phyloP scores from a whole-genome alignment of 2,797 vertebrate species.

The Echiichthys vipera region DNA sequence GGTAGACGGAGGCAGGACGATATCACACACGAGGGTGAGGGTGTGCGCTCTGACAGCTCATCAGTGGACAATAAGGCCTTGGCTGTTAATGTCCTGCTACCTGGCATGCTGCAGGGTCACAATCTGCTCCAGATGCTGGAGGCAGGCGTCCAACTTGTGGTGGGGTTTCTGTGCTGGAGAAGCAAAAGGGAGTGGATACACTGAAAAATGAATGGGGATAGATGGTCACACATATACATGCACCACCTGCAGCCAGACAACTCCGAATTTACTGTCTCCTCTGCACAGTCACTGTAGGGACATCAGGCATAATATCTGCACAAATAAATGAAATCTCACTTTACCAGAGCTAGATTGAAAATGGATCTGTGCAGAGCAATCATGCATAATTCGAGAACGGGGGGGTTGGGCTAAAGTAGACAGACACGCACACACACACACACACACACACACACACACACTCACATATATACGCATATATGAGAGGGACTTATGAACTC shows the following conservation, averaged over 20 bases:
- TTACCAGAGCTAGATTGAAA: slow-evolving; percentile 70
- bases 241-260: slow-evolving; percentile 41
- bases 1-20: slow-evolving; percentile 41
- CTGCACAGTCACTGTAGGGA: slow-evolving; percentile 64
- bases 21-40: slow-evolving; percentile 61
- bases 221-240: slow-evolving; percentile 24
- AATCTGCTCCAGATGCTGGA: slow-evolving; percentile 77
- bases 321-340: slow-evolving; percentile 73
- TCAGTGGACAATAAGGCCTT: slow-evolving; percentile 77
- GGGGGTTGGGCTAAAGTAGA: slow-evolving; percentile 22
- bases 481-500: slow-evolving; percentile 76
- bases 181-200: slow-evolving; percentile 52
- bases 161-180: slow-evolving; percentile 22
- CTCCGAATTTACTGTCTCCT: slow-evolving; percentile 55
- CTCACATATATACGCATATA: slow-evolving; percentile 26
- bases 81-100: slow-evolving; percentile 77
- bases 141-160: slow-evolving; percentile 66
- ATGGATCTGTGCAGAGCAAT: slow-evolving; percentile 72
- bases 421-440: background rate
- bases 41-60: slow-evolving; percentile 76
- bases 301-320: slow-evolving; percentile 73
- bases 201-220: slow-evolving; percentile 66
- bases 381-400: slow-evolving; percentile 65
- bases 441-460: slow-evolving; percentile 19
- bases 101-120: slow-evolving; percentile 68